Evolutionary conservation across 2,888 invertebrate genomes (phyloP).

Genomic region (Hirudinaria manillensis): DNA sequence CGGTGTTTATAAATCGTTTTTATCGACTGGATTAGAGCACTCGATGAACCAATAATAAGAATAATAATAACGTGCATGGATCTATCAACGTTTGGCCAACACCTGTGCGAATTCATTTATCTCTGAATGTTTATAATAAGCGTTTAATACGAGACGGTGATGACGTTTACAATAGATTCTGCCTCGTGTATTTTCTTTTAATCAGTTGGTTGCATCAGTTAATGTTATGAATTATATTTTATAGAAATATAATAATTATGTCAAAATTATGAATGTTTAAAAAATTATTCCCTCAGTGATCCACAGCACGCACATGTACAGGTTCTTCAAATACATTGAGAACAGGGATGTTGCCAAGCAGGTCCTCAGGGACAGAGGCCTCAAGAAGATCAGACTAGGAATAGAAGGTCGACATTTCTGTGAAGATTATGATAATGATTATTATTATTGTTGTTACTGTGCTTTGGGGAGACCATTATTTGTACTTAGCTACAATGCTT

Average conservation of each 20-base stretch:
- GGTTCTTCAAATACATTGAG: conserved; percentile 99
- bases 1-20: conserved; percentile 37
- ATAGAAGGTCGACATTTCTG: conserved; percentile 67
- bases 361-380: conserved; percentile 92
- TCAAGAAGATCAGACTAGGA: conserved; percentile 96
- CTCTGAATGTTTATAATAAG: no score
- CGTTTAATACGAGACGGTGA: no score
- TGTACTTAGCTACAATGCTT: background rate
- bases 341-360: conserved; percentile 98
- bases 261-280: no score
- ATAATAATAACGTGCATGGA: background rate
- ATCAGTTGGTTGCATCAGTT: no score
- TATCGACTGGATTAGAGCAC: background rate
- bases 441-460: background rate
- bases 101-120: no score
- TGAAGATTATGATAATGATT: background rate
- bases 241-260: no score
- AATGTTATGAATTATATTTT: no score
- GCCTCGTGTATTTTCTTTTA: no score
- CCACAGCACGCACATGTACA: conserved; percentile 85
- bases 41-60: background rate
- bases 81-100: no score
- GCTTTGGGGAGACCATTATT: background rate
- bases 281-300: no score
- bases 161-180: no score